A percentile compares a stretch with the other conserved stretches of the same genome.
Evolutionary conservation across 92 coral and sea anemone species (phyloP).

Genomic region (Meandrina meandrites): DNA sequence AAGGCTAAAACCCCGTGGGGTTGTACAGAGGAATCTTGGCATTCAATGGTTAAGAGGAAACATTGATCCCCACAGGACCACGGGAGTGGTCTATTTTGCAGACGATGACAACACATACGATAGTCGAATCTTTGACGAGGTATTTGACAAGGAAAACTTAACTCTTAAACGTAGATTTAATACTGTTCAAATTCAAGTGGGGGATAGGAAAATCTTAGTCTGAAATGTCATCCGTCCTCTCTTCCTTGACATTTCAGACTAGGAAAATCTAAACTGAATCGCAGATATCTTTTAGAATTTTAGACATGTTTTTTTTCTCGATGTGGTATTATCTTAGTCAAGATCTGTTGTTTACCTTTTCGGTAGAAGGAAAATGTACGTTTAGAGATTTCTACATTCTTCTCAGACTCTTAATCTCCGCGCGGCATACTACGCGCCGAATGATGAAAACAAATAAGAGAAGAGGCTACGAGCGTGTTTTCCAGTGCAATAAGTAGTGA

Average conservation of each 20-base stretch:
- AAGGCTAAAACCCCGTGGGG: constrained; percentile 84
- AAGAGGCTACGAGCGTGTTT: no score
- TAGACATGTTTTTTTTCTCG: neutral
- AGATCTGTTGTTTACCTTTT: neutral
- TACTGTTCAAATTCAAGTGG: neutral
- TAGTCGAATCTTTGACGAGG: constrained; percentile 81
- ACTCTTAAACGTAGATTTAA: neutral
- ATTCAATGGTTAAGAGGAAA: constrained; percentile 73
- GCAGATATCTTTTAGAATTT: neutral
- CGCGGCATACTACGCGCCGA: no score
- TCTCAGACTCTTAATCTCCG: no score
- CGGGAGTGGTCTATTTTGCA: constrained; percentile 92
- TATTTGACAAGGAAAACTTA: constrained; percentile 23
- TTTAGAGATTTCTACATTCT: no score
- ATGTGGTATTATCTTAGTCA: neutral
- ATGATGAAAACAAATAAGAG: no score
- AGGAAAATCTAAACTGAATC: no score
- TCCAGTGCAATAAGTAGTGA: no score
- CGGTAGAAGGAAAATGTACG: neutral
- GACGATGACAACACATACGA: constrained; percentile 94
- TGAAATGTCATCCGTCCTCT: no score
- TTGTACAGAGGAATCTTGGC: constrained; percentile 82
- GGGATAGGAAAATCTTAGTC: neutral
- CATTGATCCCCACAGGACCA: constrained; percentile 61
- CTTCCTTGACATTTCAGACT: no score